Evolutionary conservation across 1,140 invertebrate species (phyloP), one percentile per base, ranked within the genome.

Genomic region (Limonius californicus): DNA sequence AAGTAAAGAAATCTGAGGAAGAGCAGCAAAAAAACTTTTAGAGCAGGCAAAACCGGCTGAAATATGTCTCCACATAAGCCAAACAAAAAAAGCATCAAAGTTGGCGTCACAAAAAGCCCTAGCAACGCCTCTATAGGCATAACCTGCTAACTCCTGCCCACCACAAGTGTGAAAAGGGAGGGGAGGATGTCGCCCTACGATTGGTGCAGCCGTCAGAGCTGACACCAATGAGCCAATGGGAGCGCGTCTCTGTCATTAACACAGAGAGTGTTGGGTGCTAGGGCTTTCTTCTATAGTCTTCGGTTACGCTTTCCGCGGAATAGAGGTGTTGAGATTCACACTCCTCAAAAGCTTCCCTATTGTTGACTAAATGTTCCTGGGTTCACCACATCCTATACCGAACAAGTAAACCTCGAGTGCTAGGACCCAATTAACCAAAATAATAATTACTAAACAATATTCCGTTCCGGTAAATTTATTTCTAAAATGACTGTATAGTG

Each of bases 61-160:
- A 50, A 60, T 43, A 60, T 60, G 58, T 60, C 58, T 39, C 57
- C 57, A 59, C 18, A 59, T 15, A 59, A 59, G 39, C 45, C 18
- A 32, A 39, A 60, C 20, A 47, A 60, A 60, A 60, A 60, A 60
- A 32, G 30, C 20, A 60, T 19, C 19, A 39, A 15, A 14, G 58
- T 27, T 32, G 57, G 35, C 39, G 43, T 60, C 19, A 18, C 65
- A 67, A 72, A 70, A 72, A 70, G 61, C 68, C 57, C 60, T 54
- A 69, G 71, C 67, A 72, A 73, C 73, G 71, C 73, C 73, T 73
- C 67, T 59, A 63, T 68, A 74, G 73, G 73, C 72, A 72, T 74
- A 73, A 74, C 73, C 69, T 62, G 65, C 62, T 66, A 69, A 70
- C 71, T 70, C 73, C 72, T 62, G 70, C 73, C 73, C 72, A 72